Conservation (phyloP, 2,888 invertebrate genomes). For the Nineta flava region DNA sequence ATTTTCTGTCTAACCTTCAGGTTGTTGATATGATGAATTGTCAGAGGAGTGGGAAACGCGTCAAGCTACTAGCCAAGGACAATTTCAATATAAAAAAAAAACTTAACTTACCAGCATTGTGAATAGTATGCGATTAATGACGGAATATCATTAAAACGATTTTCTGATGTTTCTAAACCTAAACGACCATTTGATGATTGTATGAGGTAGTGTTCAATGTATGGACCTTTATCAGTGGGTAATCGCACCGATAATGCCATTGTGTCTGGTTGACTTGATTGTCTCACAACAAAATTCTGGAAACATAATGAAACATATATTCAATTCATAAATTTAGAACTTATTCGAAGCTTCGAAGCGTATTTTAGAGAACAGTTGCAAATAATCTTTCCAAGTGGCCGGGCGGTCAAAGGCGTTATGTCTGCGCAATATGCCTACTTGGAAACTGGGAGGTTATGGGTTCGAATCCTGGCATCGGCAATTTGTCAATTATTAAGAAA, state of each 20-base stretch:
- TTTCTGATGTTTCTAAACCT: constrained; percentile 84
- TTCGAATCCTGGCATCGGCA: too few relatives aligned
- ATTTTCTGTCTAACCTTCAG: too few relatives aligned
- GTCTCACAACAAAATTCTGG: constrained; percentile 87
- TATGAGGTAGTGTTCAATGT: constrained; percentile 92
- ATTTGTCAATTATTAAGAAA: too few relatives aligned
- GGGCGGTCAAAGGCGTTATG: too few relatives aligned
- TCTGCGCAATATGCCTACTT: too few relatives aligned
- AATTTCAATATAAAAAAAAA: background rate
- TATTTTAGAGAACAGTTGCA: too few relatives aligned
- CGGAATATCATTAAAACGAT: constrained; percentile 85
- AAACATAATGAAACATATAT: constrained; percentile 19
- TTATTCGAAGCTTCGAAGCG: too few relatives aligned
- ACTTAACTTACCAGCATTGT: constrained; percentile 56
- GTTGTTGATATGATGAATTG: too few relatives aligned
- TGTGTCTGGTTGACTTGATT: constrained; percentile 83
- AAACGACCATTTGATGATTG: constrained; percentile 68
- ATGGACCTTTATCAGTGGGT: constrained; percentile 72
- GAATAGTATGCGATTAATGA: constrained; percentile 87
- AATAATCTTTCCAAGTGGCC: too few relatives aligned
- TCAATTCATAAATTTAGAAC: too few relatives aligned
- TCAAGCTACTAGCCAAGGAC: background rate
- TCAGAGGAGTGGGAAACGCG: background rate
- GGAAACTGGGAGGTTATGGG: too few relatives aligned
- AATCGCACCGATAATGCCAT: constrained; percentile 90